phyloP scores from a whole-genome alignment of 2,888 invertebrate genomes.

The Sinotaia quadrata region DNA sequence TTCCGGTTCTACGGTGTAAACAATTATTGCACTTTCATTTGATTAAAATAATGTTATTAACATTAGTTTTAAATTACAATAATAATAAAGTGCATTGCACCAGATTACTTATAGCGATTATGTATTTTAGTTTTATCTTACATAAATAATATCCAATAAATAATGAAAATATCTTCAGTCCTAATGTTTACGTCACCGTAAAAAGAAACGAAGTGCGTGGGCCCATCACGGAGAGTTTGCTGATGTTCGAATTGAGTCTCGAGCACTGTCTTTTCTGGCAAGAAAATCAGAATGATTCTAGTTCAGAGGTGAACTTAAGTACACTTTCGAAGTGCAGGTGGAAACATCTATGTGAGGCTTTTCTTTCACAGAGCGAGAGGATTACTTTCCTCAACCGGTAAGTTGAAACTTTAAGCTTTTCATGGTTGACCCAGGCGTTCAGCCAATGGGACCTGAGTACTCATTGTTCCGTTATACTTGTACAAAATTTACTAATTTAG shows the following conservation, averaged over 20 bases:
- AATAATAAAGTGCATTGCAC: no score
- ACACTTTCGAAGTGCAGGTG: slow-evolving; percentile 20
- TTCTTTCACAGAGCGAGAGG: slow-evolving; percentile 3
- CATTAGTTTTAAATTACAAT: no score
- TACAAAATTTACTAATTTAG: no score
- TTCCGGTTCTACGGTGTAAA: no score
- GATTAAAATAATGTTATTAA: no score
- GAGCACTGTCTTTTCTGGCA: slow-evolving; percentile 9
- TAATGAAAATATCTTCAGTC: background rate
- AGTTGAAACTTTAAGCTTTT: slow-evolving; percentile 25
- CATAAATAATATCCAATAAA: background rate
- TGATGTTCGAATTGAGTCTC: slow-evolving; percentile 21
- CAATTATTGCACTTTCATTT: no score
- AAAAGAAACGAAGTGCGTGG: slow-evolving; percentile 24
- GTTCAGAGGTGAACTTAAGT: slow-evolving; percentile 13
- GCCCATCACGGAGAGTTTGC: slow-evolving; percentile 8
- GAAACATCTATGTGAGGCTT: slow-evolving; percentile 7
- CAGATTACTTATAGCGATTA: no score
- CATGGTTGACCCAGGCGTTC: background rate
- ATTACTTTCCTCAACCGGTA: slow-evolving; percentile 24
- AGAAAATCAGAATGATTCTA: slow-evolving; percentile 14
- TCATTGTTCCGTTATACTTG: slow-evolving; percentile 1
- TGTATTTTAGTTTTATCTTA: background rate
- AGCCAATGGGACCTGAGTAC: slow-evolving; percentile 14
- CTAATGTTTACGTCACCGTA: slow-evolving; percentile 22